Evolutionary conservation across 2,113 vertebrate species (phyloP).

Genomic region (Abramis brama): DNA sequence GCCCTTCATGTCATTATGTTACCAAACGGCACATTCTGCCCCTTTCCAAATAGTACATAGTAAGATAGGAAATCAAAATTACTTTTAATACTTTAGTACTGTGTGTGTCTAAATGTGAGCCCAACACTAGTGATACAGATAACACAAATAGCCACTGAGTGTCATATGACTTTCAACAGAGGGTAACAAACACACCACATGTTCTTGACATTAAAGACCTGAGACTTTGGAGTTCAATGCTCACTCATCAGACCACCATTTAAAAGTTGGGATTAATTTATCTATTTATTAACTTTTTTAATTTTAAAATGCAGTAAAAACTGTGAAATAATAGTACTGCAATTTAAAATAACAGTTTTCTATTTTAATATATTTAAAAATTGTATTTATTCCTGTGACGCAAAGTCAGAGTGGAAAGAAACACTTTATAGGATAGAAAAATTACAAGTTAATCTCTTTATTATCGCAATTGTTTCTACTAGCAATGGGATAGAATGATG

Average conservation of each 20-base stretch:
- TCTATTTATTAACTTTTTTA: too few species aligned
- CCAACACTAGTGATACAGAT: not conserved
- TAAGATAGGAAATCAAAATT: too few species aligned
- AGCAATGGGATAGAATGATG: too few species aligned
- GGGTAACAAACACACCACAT: constrained; percentile 3
- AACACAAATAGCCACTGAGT: not conserved
- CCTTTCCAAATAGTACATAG: not conserved
- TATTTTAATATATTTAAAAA: not conserved
- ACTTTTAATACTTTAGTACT: too few species aligned
- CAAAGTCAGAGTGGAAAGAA: not conserved
- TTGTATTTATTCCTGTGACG: not conserved
- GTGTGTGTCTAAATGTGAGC: not conserved
- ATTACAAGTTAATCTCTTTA: too few species aligned
- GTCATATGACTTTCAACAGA: not conserved
- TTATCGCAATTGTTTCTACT: too few species aligned
- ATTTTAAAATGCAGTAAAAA: too few species aligned
- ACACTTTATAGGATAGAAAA: too few species aligned
- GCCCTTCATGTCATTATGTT: not conserved
- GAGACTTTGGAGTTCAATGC: not conserved
- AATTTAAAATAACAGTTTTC: not conserved
- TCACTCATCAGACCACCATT: not conserved
- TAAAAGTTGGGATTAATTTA: not conserved
- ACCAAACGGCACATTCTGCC: not conserved
- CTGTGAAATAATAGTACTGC: too few species aligned
- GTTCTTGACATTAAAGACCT: not conserved